Conservation (phyloP, 2,888 invertebrate genomes). For the Eilema sororculum region DNA sequence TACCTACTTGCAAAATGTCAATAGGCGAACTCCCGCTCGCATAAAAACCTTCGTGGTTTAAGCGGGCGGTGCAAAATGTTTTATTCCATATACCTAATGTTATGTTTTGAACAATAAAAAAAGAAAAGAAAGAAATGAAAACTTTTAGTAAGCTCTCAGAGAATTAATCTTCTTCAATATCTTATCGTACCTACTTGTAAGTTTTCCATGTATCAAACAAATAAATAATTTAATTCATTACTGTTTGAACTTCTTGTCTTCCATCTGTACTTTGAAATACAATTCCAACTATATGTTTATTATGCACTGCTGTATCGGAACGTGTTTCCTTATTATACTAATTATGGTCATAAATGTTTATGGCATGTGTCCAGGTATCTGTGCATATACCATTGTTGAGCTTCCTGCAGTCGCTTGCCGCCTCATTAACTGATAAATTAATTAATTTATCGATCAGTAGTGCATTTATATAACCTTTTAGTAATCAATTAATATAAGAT, state of each 20-base stretch:
- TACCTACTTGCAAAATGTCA: too few relatives aligned
- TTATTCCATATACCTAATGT: too few relatives aligned
- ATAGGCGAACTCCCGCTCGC: too few relatives aligned
- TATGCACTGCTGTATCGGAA: conserved; percentile 33
- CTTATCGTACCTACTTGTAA: too few relatives aligned
- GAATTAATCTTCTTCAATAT: too few relatives aligned
- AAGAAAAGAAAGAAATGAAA: too few relatives aligned
- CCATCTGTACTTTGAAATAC: neutral
- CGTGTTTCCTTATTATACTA: conserved; percentile 40
- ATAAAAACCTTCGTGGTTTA: too few relatives aligned
- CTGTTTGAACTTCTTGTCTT: neutral
- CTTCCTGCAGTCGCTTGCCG: conserved; percentile 40
- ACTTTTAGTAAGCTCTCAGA: too few relatives aligned
- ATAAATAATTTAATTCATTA: neutral
- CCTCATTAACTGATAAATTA: conserved; percentile 10
- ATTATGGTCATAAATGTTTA: conserved; percentile 40
- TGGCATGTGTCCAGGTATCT: conserved; percentile 31
- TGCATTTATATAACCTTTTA: neutral
- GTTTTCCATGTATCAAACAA: neutral
- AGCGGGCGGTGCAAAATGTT: too few relatives aligned
- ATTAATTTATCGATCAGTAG: neutral
- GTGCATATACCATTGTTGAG: conserved; percentile 36
- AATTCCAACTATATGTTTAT: conserved; percentile 28
- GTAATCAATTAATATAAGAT: too few relatives aligned
- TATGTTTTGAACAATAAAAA: too few relatives aligned